phyloP scores from a whole-genome alignment of 2,888 invertebrate genomes.

The Poecilobothrus nobilitatus region DNA sequence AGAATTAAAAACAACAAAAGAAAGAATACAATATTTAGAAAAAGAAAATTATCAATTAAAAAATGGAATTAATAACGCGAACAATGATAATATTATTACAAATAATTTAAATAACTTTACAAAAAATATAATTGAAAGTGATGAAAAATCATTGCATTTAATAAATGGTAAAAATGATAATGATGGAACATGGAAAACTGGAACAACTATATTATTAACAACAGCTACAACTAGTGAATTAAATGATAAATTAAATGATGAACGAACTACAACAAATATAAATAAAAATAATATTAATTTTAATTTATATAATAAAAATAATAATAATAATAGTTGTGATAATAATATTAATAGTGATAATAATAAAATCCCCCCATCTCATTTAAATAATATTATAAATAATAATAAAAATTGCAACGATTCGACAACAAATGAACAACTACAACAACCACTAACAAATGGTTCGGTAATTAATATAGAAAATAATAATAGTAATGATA shows the following conservation, averaged over 20 bases:
- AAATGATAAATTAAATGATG: slow-evolving; percentile 6
- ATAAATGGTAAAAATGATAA: slow-evolving; percentile 19
- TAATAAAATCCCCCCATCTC: slow-evolving; percentile 4
- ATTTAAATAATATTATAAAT: not conserved
- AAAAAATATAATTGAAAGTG: slow-evolving; percentile 13
- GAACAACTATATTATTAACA: slow-evolving; percentile 16
- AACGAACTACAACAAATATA: slow-evolving; percentile 5
- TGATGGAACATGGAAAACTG: not conserved
- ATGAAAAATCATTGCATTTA: slow-evolving; percentile 16
- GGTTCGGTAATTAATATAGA: slow-evolving; percentile 12
- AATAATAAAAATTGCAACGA: slow-evolving; percentile 18
- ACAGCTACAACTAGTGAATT: slow-evolving; percentile 24
- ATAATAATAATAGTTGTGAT: slow-evolving; percentile 1
- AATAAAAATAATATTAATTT: slow-evolving; percentile 1
- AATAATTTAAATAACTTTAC: not conserved
- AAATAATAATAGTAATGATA: slow-evolving; percentile 22
- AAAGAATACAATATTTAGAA: slow-evolving; percentile 55
- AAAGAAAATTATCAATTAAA: slow-evolving; percentile 47
- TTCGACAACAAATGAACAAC: slow-evolving; percentile 13
- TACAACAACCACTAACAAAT: slow-evolving; percentile 17
- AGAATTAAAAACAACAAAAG: slow-evolving; percentile 77
- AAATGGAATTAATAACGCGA: slow-evolving; percentile 23
- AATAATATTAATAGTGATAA: not conserved
- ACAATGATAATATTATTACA: not conserved
- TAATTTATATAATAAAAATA: slow-evolving; percentile 4